Evolutionary conservation across 1,140 invertebrate genomes (phyloP), one percentile per base, ranked within the genome.

Genomic region (Drosophila punjabiensis): DNA sequence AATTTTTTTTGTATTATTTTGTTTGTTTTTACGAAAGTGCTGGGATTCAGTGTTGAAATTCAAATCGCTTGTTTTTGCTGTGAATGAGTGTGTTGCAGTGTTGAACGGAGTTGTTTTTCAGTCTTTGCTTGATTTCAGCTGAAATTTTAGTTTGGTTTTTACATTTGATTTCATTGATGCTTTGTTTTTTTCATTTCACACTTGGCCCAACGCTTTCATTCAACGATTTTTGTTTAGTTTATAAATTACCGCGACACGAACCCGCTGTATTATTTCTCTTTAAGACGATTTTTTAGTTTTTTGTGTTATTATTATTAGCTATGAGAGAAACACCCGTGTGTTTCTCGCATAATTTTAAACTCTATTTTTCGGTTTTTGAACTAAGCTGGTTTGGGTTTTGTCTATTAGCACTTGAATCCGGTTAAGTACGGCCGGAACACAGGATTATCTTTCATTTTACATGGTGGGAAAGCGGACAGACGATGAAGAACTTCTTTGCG

Each of bases 391-490:
- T 67, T 53, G 37, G 30, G 58, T 45, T 60, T 33, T 64, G 52
- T 62, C 52, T 77, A 69, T 69, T 80, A 88, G 77, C 85, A 84
- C 65, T 37, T 81, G 73, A 41, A 68, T 79, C 85, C 85, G 78
- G 81, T 66, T 82, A 76, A 69, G 64, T 81, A 90, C 64, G 58
- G 48, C 79, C 86, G 86, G 79, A 90, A 90, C 75, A 76, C 70
- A 61, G 63, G 16, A 13, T 56, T 67, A 56, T 52, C 30, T 76
- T 32, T 18, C 0, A 6, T 30, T 30, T 56, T 2, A 20, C 8
- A 35, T 39, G 24, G 39, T 24, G 37, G 14, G 30, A 9, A 45
- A 50, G 37, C 71, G 69, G 71, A 75, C 71, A 53, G 69, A 74
- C 69, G 37, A 32, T 24, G 13, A 71, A 69, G 61, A 68, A 35